Percentiles rank a stretch among this genome's conserved stretches.
These are phyloP conservation scores for Drosophila gunungcola DNA, from an alignment of 1,140 invertebrate genomes.

Conservation along the genomic window DNA sequence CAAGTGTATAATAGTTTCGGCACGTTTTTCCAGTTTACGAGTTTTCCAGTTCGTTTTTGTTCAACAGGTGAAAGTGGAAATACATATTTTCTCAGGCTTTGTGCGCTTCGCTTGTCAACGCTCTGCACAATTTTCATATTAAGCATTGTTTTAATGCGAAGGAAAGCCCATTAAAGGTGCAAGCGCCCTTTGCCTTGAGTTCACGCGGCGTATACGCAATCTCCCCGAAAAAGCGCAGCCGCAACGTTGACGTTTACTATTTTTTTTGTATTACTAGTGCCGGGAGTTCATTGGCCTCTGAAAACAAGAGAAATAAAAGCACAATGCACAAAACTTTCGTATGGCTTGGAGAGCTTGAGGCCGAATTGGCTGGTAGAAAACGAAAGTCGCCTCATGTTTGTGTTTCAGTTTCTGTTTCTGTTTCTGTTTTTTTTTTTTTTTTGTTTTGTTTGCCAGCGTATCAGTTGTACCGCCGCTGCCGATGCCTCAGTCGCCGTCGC, in stretches of 20 bases:
- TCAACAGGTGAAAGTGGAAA: slow-evolving; percentile 65
- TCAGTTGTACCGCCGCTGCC: slow-evolving; percentile 27
- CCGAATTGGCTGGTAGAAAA: slow-evolving; percentile 73
- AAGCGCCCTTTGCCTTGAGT: slow-evolving; percentile 44
- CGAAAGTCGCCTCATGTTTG: slow-evolving; percentile 72
- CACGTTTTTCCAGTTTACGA: slow-evolving; percentile 36
- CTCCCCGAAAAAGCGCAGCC: slow-evolving; percentile 19
- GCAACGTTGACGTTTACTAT: slow-evolving; percentile 12
- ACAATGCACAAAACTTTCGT: slow-evolving; percentile 57
- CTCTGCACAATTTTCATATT: slow-evolving; percentile 34
- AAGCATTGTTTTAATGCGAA: slow-evolving; percentile 13
- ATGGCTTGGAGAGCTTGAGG: slow-evolving; percentile 51
- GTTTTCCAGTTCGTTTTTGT: background rate
- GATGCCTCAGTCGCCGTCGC: slow-evolving; percentile 3
- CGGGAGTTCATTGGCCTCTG: slow-evolving; percentile 54
- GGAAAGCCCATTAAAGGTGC: slow-evolving; percentile 19
- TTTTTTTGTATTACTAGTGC: background rate
- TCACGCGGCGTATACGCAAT: slow-evolving; percentile 69
- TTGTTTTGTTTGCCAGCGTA: slow-evolving; percentile 53
- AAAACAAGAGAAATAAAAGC: slow-evolving; percentile 21
- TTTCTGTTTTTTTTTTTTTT: too few relatives aligned
- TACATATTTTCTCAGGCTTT: slow-evolving; percentile 45
- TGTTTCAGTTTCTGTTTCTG: slow-evolving; percentile 29
- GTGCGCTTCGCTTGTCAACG: slow-evolving; percentile 12
- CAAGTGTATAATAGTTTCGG: slow-evolving; percentile 45